Conservation (phyloP, 2,113 vertebrate species). For the Pachyramphus minor region DNA sequence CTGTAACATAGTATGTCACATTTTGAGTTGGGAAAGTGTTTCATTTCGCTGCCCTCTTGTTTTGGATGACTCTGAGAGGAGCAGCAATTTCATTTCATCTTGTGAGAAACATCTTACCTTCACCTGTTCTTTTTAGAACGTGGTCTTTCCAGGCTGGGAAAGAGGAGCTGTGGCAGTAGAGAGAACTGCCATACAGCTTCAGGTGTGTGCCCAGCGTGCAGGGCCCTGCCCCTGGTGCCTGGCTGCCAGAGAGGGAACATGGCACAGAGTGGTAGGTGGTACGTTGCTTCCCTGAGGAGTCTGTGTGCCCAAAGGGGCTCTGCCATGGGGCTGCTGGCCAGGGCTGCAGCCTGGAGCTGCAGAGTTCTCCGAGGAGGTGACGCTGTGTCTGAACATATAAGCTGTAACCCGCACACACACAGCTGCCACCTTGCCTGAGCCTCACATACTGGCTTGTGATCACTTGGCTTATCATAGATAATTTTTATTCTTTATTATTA, state of each 20-base stretch:
- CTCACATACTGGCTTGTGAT: not conserved
- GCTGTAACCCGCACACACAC: not conserved
- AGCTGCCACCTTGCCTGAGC: not conserved
- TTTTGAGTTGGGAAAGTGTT: not conserved
- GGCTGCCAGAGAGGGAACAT: not conserved
- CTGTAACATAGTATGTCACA: not conserved
- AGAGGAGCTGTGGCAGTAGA: not conserved
- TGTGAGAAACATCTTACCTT: not conserved
- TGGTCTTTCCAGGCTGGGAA: not conserved
- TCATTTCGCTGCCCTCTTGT: not conserved
- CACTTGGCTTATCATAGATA: not conserved
- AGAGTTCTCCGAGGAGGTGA: not conserved
- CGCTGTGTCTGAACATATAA: fast-evolving
- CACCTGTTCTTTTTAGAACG: not conserved
- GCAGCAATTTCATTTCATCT: not conserved
- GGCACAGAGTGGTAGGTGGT: not conserved
- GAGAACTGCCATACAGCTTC: not conserved
- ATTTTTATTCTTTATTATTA: not conserved
- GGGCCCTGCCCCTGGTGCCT: not conserved
- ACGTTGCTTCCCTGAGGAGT: fast-evolving
- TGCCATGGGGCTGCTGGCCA: not conserved
- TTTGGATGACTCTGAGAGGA: not conserved
- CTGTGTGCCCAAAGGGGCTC: not conserved
- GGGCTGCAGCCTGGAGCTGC: not conserved
- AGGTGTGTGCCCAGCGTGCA: fast-evolving